A percentile compares a stretch with the other conserved stretches of the same genome.
These are phyloP conservation scores for Trypoxylon attenuatum DNA, from an alignment of 2,888 invertebrate genomes.

Conservation along the genomic window DNA sequence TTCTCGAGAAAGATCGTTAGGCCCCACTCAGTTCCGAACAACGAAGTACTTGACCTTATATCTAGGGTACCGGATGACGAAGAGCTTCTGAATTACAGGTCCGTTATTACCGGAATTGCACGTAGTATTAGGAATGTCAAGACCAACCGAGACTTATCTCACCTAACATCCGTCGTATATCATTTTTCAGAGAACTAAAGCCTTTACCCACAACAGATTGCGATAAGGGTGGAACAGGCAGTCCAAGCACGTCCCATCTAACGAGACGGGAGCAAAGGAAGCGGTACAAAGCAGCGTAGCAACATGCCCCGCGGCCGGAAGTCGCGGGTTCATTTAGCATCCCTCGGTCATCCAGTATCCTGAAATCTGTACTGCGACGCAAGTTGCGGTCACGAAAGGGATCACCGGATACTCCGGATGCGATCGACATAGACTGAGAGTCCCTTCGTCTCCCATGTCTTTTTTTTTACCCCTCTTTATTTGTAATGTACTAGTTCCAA, in stretches of 20 bases:
- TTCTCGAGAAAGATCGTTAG: slow-evolving; percentile 94
- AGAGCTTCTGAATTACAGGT: slow-evolving; percentile 84
- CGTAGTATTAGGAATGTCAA: too few relatives aligned
- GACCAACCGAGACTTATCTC: background rate
- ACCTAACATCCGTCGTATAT: background rate
- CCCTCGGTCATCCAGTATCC: slow-evolving; percentile 66
- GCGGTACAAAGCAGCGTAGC: slow-evolving; percentile 83
- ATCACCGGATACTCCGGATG: slow-evolving; percentile 63
- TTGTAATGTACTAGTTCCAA: too few relatives aligned
- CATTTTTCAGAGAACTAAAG: slow-evolving; percentile 79
- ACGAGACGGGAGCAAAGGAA: slow-evolving; percentile 79
- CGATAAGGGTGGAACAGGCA: slow-evolving; percentile 61
- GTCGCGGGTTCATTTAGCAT: slow-evolving; percentile 70
- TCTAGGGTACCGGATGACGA: slow-evolving; percentile 96
- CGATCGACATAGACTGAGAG: slow-evolving; percentile 54
- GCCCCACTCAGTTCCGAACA: slow-evolving; percentile 97
- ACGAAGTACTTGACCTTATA: slow-evolving; percentile 95
- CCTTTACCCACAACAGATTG: slow-evolving; percentile 78
- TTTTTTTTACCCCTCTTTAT: background rate
- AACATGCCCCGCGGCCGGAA: slow-evolving; percentile 70
- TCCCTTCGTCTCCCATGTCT: slow-evolving; percentile 21
- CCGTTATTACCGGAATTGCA: background rate
- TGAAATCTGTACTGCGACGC: slow-evolving; percentile 68
- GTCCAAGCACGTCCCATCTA: slow-evolving; percentile 43
- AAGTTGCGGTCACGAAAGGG: slow-evolving; percentile 65